phyloP scores from a whole-genome alignment of 2,113 vertebrate species.

The Pseudorhombus dupliciocellatus region DNA sequence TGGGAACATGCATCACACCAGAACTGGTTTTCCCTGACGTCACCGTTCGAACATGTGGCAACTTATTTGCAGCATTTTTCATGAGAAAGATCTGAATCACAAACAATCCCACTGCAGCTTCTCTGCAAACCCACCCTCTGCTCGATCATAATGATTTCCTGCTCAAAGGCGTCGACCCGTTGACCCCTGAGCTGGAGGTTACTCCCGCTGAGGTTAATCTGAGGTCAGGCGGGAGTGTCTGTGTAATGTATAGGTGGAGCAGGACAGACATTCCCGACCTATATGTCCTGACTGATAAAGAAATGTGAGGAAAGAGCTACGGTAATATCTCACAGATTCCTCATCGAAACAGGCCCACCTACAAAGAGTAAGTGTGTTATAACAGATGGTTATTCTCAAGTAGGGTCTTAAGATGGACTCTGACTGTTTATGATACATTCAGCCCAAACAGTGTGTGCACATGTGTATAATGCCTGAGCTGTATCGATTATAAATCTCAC shows the following conservation, averaged over 20 bases:
- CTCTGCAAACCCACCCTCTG: constrained; percentile 20
- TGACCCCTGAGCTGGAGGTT: constrained; percentile 50
- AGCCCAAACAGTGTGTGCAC: constrained; percentile 1
- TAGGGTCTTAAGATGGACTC: constrained; percentile 42
- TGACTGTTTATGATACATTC: constrained; percentile 53
- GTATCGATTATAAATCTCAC: background rate
- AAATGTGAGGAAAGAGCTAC: constrained; percentile 53
- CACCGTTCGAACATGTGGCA: no score
- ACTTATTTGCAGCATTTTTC: background rate
- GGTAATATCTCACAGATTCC: constrained; percentile 69
- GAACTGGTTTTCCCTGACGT: no score
- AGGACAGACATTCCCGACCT: constrained; percentile 29
- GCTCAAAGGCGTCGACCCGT: constrained; percentile 17
- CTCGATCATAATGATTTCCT: constrained; percentile 49
- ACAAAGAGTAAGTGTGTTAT: constrained; percentile 58
- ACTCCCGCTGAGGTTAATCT: constrained; percentile 55
- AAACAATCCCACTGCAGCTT: background rate
- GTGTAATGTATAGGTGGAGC: constrained; percentile 41
- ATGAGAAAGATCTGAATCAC: background rate
- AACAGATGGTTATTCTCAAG: constrained; percentile 68
- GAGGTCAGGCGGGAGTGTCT: constrained; percentile 54
- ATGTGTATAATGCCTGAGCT: background rate
- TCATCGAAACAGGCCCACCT: constrained; percentile 65
- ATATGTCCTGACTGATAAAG: constrained; percentile 32
- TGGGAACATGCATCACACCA: no score